Base-by-base conservation (phyloP, 1,140 invertebrate species). In the Calycopis cecrops region DNA sequence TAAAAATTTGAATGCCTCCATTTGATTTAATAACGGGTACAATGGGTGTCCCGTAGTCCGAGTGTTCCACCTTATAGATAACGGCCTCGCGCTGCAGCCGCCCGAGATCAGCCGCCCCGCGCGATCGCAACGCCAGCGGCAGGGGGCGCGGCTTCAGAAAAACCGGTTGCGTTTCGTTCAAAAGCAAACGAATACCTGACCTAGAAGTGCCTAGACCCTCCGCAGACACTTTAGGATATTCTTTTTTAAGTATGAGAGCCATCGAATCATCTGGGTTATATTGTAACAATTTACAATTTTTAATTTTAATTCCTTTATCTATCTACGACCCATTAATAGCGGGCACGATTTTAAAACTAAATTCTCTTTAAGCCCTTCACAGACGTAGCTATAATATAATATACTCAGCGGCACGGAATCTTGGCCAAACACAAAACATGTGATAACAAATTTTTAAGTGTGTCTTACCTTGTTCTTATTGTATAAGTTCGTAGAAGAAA, bases 271-370 rank as follows among this genome's bases (percentile, higher is more conserved):
- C 35, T 57, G 37, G 18, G 40, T 50, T 21, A 56, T 9, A 18
- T 67, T 44, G n/a, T n/a, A n/a, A n/a, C n/a, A n/a, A n/a, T n/a
- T n/a, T n/a, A n/a, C n/a, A n/a, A n/a, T n/a, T n/a, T 17, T 40
- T 17, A 47, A 67, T 52, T 62, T 61, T 56, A 68, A 67, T 47
- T 55, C 50, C 10, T 59, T 63, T 71, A 48, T 63, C 67, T 60
- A 67, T 68, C 16, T 44, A 18, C 35, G 57, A 38, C 33, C 47
- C 12, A 9, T 59, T 16, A 34, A 47, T 1, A 11, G 28, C 16
- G 35, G 3, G 16, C 33, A 14, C 57, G 18, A 47, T 57, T 44
- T 44, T 62, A 54, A 42, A 56, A 56, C n/a, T 51, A 40, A 57
- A 38, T 28, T 48, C 54, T 21, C 11, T 62, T 55, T 14, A 48